Evolutionary conservation across 2,797 vertebrate genomes (phyloP), one percentile per base, ranked within the genome.

Genomic region (Malacoctenus gilli): DNA sequence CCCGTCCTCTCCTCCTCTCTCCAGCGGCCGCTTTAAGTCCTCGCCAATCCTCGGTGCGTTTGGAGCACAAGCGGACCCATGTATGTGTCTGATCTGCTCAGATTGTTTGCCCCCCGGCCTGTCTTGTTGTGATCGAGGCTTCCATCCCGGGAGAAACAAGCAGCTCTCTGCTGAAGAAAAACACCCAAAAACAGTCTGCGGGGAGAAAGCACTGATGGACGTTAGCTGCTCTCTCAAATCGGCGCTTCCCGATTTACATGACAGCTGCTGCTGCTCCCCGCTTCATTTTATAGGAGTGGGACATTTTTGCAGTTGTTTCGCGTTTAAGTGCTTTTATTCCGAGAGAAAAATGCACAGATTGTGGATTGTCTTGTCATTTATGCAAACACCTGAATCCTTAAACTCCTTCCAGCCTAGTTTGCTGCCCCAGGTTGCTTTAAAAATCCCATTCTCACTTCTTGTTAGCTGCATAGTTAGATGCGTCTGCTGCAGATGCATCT

Each of bases 401-500:
- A 38, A 63, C 69, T 61, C 21, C 28, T 66, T 32, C 63, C 43
- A 53, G 3, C 16, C 20, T 73, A 60, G 59, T 65, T 16, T 42
- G 41, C 32, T 14, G 36, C 44, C 10, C 2, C 50, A 48, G 49
- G 63, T 56, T 77, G 51, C 60, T 81, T 72, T 60, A 56, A 67
- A 74, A 72, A 68, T 60, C 59, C 73, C 74, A 69, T 85, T 68
- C 68, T 10, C 49, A 8, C 8, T 7, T 40, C 52, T 72, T 82
- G 60, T 83, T 70, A 51, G 55, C 14, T 7, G 1, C 47, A 51
- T 56, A 54, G 59, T 69, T 28, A 10, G 66, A 14, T 52, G 5
- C 40, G 44, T 62, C 65, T 64, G 36, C 28, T 54, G 53, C 48
- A 28, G 4, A 55, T 41, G 48, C 46, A 8, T 56, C 63, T 62